Percentiles rank a stretch among this genome's conserved stretches.
Conservation (phyloP, 2,797 vertebrate species). For the Sitta carolinensis region DNA sequence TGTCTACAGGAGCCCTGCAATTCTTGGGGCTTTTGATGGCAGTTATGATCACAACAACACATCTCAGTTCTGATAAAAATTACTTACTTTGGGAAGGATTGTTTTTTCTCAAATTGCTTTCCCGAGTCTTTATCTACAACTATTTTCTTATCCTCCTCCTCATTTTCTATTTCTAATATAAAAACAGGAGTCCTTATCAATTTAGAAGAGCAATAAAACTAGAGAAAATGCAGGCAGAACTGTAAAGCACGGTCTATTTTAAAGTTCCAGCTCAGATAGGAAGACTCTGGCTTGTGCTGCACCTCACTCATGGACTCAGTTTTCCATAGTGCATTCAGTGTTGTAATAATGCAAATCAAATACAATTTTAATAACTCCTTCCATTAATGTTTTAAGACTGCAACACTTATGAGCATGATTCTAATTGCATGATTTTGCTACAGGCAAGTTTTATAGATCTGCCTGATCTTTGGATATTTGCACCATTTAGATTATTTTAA, state of each 20-base stretch:
- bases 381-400: constrained; percentile 72
- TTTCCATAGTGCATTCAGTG: constrained; percentile 45
- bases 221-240: constrained; percentile 20
- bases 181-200: constrained; percentile 1
- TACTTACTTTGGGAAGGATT: constrained; percentile 64
- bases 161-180: constrained; percentile 31
- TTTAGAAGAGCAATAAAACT: constrained; percentile 53
- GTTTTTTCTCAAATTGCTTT: constrained; percentile 73
- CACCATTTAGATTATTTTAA: constrained; percentile 62
- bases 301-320: not conserved
- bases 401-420: constrained; percentile 69
- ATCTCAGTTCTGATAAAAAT: constrained; percentile 66
- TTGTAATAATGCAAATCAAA: constrained; percentile 76
- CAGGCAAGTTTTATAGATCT: constrained; percentile 68
- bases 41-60: constrained; percentile 23
- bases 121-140: constrained; percentile 54
- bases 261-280: constrained; percentile 6
- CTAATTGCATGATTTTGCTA: constrained; percentile 73
- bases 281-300: not conserved
- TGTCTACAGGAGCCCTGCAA: constrained; percentile 14
- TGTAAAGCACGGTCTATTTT: not conserved
- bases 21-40: not conserved
- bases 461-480: constrained; percentile 59
- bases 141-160: constrained; percentile 12
- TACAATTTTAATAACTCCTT: constrained; percentile 77